Percentiles rank a stretch among this genome's conserved stretches.
Evolutionary conservation across 2,113 vertebrate genomes (phyloP).

Genomic region (Muscicapa adusta): DNA sequence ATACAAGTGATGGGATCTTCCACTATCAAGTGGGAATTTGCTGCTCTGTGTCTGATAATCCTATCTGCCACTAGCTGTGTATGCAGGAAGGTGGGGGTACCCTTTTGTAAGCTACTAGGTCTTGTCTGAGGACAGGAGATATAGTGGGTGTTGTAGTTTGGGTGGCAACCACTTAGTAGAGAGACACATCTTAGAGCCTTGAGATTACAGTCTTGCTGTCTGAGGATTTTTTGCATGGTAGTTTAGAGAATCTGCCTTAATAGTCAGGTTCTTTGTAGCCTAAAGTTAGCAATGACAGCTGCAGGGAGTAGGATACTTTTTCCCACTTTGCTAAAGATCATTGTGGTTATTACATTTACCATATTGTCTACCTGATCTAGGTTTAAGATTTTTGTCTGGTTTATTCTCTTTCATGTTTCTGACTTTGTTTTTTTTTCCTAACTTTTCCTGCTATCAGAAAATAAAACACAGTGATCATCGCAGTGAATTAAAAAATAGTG

Average conservation of each 20-base stretch:
- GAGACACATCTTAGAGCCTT: not conserved
- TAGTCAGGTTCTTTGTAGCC: not conserved
- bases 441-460: not conserved
- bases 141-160: not conserved
- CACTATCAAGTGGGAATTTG: not conserved
- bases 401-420: not conserved
- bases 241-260: not conserved
- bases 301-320: not conserved
- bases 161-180: not conserved
- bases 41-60: constrained; percentile 11
- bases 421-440: not conserved
- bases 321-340: not conserved
- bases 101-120: not conserved
- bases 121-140: constrained; percentile 37
- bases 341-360: not conserved
- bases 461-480: not conserved
- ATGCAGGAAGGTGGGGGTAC: not conserved
- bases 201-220: not conserved
- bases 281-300: not conserved
- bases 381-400: not conserved
- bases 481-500: not conserved
- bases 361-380: not conserved
- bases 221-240: not conserved
- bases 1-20: not conserved
- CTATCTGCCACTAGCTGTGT: not conserved